phyloP scores from a whole-genome alignment of 2,113 vertebrate genomes.

The Oncorhynchus masou region DNA sequence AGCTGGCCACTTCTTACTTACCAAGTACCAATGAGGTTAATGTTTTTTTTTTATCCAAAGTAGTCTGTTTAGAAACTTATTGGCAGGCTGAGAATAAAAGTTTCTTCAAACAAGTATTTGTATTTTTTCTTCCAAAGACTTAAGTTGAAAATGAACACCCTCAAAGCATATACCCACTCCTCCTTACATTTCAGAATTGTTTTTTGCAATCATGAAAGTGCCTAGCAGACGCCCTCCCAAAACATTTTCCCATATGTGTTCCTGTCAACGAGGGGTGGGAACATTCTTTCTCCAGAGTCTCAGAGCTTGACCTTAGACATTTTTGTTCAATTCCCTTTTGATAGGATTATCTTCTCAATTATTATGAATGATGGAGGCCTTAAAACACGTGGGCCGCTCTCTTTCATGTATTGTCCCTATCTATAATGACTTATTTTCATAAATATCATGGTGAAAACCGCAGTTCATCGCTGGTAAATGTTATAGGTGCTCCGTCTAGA shows the following conservation, averaged over 20 bases:
- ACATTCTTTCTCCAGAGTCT: slow-evolving; percentile 25
- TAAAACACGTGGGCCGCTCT: slow-evolving; percentile 45
- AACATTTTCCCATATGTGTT: neutral
- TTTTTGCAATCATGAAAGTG: slow-evolving; percentile 21
- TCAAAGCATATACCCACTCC: neutral
- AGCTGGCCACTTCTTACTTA: too few relatives aligned
- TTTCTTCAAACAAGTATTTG: too few relatives aligned
- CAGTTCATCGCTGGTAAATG: slow-evolving; percentile 37
- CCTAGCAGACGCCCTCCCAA: neutral
- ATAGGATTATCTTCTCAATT: slow-evolving; percentile 66
- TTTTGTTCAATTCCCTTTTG: slow-evolving; percentile 62
- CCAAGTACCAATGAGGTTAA: too few relatives aligned
- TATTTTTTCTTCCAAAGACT: too few relatives aligned
- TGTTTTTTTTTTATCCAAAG: too few relatives aligned
- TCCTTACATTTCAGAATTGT: neutral
- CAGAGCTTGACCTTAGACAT: slow-evolving; percentile 58
- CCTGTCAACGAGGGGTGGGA: slow-evolving; percentile 1
- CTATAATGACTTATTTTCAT: slow-evolving; percentile 76
- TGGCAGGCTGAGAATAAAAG: too few relatives aligned
- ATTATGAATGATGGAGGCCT: slow-evolving; percentile 46
- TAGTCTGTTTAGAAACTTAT: too few relatives aligned
- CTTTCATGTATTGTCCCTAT: slow-evolving; percentile 67
- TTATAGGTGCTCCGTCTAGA: slow-evolving; percentile 25
- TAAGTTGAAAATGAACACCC: too few relatives aligned
- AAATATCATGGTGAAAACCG: slow-evolving; percentile 50